Conservation (phyloP, 2,797 vertebrate species). For the Gambelia wislizenii region DNA sequence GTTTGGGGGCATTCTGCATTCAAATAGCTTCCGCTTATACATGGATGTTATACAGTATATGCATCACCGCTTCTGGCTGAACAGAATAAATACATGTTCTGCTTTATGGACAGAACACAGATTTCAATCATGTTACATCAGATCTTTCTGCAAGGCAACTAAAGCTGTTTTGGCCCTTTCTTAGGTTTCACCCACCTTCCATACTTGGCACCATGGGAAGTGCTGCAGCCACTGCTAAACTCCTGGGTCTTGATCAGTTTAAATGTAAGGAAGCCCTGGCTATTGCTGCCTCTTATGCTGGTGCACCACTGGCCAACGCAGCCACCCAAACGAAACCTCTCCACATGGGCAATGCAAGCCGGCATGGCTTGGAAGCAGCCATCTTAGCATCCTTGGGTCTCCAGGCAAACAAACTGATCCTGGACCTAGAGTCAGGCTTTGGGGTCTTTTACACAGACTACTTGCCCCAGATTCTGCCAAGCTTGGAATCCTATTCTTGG, state of each 20-base stretch:
- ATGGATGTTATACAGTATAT: not conserved
- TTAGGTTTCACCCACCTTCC: constrained; percentile 93
- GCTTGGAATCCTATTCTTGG: constrained; percentile 82
- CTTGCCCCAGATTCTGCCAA: constrained; percentile 77
- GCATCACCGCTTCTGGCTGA: not conserved
- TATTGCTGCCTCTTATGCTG: constrained; percentile 90
- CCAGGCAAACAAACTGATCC: constrained; percentile 86
- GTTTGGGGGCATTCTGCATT: not conserved
- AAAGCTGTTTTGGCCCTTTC: constrained; percentile 22
- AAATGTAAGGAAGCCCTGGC: constrained; percentile 88
- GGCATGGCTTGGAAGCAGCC: constrained; percentile 88
- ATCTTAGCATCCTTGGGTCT: constrained; percentile 87
- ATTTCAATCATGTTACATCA: not conserved
- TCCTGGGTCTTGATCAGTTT: constrained; percentile 82
- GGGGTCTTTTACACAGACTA: constrained; percentile 92
- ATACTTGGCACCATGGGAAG: constrained; percentile 95
- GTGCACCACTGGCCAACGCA: constrained; percentile 92
- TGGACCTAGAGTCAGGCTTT: constrained; percentile 86
- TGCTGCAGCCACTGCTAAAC: constrained; percentile 89
- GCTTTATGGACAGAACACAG: not conserved
- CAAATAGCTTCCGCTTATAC: too few relatives aligned
- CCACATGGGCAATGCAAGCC: constrained; percentile 89
- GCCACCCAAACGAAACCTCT: constrained; percentile 95
- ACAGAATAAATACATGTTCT: not conserved
- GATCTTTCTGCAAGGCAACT: not conserved